Base-by-base conservation (phyloP, 35 echinoderm and acorn worm species). In the Lytechinus pictus region DNA sequence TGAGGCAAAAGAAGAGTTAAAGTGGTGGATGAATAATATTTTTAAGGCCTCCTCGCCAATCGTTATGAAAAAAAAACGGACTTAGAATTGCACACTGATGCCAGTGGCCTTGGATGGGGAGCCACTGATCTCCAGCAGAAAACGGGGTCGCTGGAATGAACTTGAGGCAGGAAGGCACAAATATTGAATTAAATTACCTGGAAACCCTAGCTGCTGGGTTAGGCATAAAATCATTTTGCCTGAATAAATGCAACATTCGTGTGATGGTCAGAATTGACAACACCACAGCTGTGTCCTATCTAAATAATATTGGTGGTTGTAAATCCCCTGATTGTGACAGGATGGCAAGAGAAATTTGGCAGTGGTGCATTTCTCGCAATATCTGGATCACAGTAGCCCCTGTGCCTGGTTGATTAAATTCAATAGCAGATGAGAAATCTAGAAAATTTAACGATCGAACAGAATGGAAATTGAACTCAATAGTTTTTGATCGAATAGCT, bases 401-500 rank as follows among this genome's bases (percentile, higher is more conserved):
- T 54, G 14, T 93, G 56, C 53, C 91, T 54, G 52, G 91, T 24
- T 7, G 19, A 54, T 5, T n/a, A 92, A 92, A 92, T 53, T 54
- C 52, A 54, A 54, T 1, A 55, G 91, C 91, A 1, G 91, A 93
- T 53, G 8, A 12, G 16, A 54, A 5, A 54, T 93, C 91, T 1
- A 52, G 91, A 13, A 93, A 56, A 93, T 93, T n/a, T 56, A 93
- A 93, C 56, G 91, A 93, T 54, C 54, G 52, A 53, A 93, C 14
- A 13, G 91, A 93, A 93, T 93, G 91, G 91, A 93, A 10, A 54
- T 53, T 92, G 5, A 55, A 92, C 27, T 4, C 1, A 92, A 12
- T 11, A 92, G 91, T 19, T 52, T 2, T 93, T n/a, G 6, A 93
- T 93, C n/a, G 16, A 9, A 21, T 93, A 53, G 54, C 27, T 13